A percentile compares a stretch with the other conserved stretches of the same genome.
These are phyloP conservation scores for Stylophora pistillata DNA, from an alignment of 64 coral and sea anemone genomes.

Conservation along the genomic window DNA sequence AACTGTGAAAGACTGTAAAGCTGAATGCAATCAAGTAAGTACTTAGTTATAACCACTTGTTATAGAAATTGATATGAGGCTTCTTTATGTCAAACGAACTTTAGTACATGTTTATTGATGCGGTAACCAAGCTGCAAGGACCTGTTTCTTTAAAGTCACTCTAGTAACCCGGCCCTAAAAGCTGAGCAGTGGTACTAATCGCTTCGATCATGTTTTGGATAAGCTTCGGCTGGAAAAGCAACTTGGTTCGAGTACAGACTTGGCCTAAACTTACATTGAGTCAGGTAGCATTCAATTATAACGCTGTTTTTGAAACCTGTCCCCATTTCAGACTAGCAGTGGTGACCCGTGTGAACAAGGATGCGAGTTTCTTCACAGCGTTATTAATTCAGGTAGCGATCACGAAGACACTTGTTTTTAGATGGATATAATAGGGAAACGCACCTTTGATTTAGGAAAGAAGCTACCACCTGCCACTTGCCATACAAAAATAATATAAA, in stretches of 20 bases:
- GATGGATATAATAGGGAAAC: not conserved
- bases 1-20: not conserved
- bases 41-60: not conserved
- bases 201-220: no score
- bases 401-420: not conserved
- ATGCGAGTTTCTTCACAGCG: not conserved
- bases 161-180: no score
- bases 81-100: not conserved
- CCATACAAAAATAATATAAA: no score
- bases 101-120: no score
- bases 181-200: no score
- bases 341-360: constrained; percentile 17
- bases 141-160: no score
- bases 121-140: no score
- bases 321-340: not conserved
- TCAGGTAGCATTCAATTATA: not conserved
- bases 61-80: not conserved
- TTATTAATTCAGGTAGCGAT: constrained; percentile 1
- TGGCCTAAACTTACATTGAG: not conserved
- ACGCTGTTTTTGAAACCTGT: no score
- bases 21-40: constrained; percentile 4
- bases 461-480: not conserved
- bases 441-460: no score
- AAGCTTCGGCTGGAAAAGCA: no score
- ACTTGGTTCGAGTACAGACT: no score